Conservation (phyloP, 2,113 vertebrate genomes). For the Oryzias javanicus region DNA sequence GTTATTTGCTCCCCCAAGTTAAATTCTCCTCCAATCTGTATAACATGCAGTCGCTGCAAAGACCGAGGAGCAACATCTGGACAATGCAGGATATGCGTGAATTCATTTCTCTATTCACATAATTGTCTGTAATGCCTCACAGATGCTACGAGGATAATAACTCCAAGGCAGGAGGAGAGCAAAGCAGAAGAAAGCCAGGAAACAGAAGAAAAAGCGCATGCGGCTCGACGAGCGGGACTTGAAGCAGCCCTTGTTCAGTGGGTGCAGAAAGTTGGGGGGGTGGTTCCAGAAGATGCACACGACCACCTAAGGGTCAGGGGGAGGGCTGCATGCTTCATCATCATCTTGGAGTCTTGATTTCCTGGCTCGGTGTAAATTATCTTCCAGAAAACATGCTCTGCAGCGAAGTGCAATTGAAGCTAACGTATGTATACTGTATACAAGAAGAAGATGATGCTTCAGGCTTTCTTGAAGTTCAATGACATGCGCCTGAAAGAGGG, state of each 20-base stretch:
- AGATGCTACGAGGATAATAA: slow-evolving; percentile 57
- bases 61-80: slow-evolving; percentile 54
- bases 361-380: slow-evolving; percentile 19
- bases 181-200: slow-evolving; percentile 9
- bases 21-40: slow-evolving; percentile 35
- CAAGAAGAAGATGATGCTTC: slow-evolving; percentile 13
- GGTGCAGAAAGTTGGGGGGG: slow-evolving; percentile 13
- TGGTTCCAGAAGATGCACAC: slow-evolving; percentile 22
- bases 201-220: slow-evolving; percentile 37
- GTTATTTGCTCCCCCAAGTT: slow-evolving; percentile 30
- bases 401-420: background rate
- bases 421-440: too few species aligned
- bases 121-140: slow-evolving; percentile 68
- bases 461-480: slow-evolving; percentile 17
- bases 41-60: slow-evolving; percentile 26
- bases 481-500: slow-evolving; percentile 44
- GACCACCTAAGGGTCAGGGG: slow-evolving; percentile 4
- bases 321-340: slow-evolving; percentile 26
- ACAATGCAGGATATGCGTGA: slow-evolving; percentile 56
- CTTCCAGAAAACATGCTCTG: slow-evolving; percentile 17
- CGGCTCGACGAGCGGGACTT: slow-evolving; percentile 23
- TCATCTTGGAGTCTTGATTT: slow-evolving; percentile 6
- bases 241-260: slow-evolving; percentile 24
- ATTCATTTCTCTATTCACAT: slow-evolving; percentile 68
- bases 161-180: slow-evolving; percentile 22